Percentiles rank a stretch among this genome's conserved stretches.
These are phyloP conservation scores for Petrocephalus sullivani DNA, from an alignment of 2,797 vertebrate genomes.

Conservation along the genomic window DNA sequence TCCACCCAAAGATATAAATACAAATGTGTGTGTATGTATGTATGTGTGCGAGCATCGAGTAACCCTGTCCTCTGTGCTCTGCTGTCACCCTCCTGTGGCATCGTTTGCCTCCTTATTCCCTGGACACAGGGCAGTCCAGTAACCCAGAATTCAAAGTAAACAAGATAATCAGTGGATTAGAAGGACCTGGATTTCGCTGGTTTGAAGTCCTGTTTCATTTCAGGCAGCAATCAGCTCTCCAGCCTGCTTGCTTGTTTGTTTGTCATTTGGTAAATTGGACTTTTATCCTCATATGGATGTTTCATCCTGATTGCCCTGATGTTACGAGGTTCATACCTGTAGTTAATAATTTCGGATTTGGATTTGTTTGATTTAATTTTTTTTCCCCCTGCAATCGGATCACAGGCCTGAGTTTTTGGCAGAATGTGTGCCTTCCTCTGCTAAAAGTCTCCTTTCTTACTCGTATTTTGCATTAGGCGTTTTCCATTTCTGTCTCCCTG, in stretches of 20 bases:
- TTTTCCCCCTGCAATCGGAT: background rate
- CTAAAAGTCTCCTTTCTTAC: background rate
- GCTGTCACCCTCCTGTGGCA: background rate
- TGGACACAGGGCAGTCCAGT: background rate
- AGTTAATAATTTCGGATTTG: background rate
- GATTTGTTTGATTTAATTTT: background rate
- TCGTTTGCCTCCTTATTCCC: background rate
- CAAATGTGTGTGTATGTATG: background rate
- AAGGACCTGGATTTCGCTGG: slow-evolving; percentile 16
- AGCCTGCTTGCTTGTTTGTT: background rate
- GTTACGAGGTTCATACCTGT: background rate
- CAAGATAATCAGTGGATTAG: slow-evolving; percentile 24
- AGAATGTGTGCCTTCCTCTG: background rate
- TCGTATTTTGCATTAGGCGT: background rate
- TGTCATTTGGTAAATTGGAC: slow-evolving; percentile 6
- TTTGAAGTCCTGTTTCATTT: slow-evolving; percentile 16
- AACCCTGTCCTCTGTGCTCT: slow-evolving; percentile 8
- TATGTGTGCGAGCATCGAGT: background rate
- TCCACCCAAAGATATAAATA: background rate
- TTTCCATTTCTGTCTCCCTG: background rate
- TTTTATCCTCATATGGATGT: background rate
- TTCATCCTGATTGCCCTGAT: background rate
- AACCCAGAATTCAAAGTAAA: slow-evolving; percentile 15
- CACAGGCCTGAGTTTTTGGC: background rate
- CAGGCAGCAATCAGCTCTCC: slow-evolving; percentile 9